Evolutionary conservation across 2,797 vertebrate genomes (phyloP), one percentile per base, ranked within the genome.

Genomic region (Mycteria americana): DNA sequence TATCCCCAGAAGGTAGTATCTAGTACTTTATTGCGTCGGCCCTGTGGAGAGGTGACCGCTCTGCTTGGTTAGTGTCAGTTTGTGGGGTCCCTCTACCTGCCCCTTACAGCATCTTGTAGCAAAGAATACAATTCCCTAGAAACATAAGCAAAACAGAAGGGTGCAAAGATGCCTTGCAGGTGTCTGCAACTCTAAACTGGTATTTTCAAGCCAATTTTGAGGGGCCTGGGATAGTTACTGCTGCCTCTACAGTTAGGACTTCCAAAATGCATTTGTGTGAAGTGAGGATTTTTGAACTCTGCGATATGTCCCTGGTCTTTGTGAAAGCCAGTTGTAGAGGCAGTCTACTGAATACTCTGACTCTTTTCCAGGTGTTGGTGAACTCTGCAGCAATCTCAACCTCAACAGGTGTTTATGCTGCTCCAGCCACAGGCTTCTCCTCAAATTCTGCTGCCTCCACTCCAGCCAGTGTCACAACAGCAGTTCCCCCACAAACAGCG

Each of bases 1-100:
- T 99, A 98, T 95, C 97, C 98, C 13, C 98, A 99, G 78, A 98
- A 99, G 98, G 99, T 99, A 97, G 87, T 48, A 37, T n/a, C 46
- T 83, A 10, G 24, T 77, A 16, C 13, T 59, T 90, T 3, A 24
- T 4, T 54, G 30, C 67, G 35, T 64, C 63, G 50, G 41, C n/a
- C 33, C 48, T 79, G 27, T 37, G 43, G 30, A 64, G 45, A 56
- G 19, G 23, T 74, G 27, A 46, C 43, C 0, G 0, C 56, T 89
- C 54, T 16, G 10, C 54, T 67, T 43, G 39, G 10, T 28, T 51
- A 56, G 15, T 70, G 59, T 24, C 35, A 9, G 3, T 62, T 33
- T 63, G 11, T 56, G 60, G 63, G 53, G 59, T 67, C 12, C 18
- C 35, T 76, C 51, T 73, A 8, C 35, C 14, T 82, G 33, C 57